Conservation (phyloP, 1,140 invertebrate species). For the Luehdorfia chinensis region DNA sequence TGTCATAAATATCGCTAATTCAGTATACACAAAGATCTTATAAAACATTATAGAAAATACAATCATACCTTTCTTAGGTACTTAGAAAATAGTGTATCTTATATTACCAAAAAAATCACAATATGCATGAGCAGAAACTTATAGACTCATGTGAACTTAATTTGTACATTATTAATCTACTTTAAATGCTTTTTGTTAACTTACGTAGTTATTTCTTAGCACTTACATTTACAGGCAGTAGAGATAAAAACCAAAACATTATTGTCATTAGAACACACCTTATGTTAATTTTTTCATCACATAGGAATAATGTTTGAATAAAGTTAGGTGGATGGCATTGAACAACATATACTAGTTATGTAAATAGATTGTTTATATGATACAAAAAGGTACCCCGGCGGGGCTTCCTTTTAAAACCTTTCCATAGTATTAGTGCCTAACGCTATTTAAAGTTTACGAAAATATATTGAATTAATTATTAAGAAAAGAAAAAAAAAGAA, state of each 20-base stretch:
- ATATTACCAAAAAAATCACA: conserved; percentile 48
- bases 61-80: conserved; percentile 26
- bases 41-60: conserved; percentile 24
- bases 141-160: conserved; percentile 55
- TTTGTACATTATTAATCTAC: conserved; percentile 67
- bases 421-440: too few species aligned
- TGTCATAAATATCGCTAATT: conserved; percentile 22
- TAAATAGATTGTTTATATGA: not conserved
- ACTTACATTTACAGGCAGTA: conserved; percentile 34
- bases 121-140: conserved; percentile 48
- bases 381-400: conserved; percentile 1
- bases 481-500: too few species aligned
- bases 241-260: conserved; percentile 51
- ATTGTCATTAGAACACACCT: conserved; percentile 47
- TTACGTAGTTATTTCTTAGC: conserved; percentile 34
- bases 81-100: conserved; percentile 18
- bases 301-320: conserved; percentile 40
- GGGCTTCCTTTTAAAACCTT: too few species aligned
- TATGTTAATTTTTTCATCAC: conserved; percentile 34
- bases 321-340: conserved; percentile 12
- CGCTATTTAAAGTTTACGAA: too few species aligned
- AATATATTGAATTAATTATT: too few species aligned
- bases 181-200: conserved; percentile 70
- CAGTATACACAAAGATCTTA: conserved; percentile 29
- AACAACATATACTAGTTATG: conserved; percentile 12